A percentile compares a stretch with the other conserved stretches of the same genome.
Conservation (phyloP, 2,113 vertebrate species). For the Nerophis lumbriciformis region DNA sequence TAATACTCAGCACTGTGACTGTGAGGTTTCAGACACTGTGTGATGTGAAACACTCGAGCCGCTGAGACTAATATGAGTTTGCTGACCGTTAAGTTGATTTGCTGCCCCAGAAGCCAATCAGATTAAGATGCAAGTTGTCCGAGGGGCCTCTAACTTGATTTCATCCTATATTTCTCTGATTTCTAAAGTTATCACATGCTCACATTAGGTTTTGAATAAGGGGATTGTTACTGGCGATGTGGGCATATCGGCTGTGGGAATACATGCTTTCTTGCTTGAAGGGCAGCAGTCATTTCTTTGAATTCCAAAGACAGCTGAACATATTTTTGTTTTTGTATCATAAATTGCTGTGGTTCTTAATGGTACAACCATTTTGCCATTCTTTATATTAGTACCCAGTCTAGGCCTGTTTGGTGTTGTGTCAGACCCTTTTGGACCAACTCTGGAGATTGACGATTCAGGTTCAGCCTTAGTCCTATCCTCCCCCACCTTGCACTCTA, state of each 20-base stretch:
- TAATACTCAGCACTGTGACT: conserved; percentile 13
- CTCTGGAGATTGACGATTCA: conserved; percentile 29
- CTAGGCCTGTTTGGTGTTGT: conserved; percentile 25
- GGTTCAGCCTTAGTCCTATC: conserved; percentile 1
- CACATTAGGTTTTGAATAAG: conserved; percentile 5
- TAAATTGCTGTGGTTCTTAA: conserved; percentile 20
- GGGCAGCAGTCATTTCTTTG: conserved; percentile 3
- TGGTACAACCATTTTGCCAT: conserved; percentile 11
- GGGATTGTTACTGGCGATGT: conserved; percentile 7
- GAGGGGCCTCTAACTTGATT: conserved; percentile 42
- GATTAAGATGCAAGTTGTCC: conserved; percentile 38
- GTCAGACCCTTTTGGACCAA: conserved; percentile 24
- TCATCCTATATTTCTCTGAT: conserved; percentile 25
- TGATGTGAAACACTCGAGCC: conserved; percentile 12
- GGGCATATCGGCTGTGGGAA: background rate
- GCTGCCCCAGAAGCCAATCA: conserved; percentile 37
- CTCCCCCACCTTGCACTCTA: conserved; percentile 3
- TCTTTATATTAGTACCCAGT: background rate
- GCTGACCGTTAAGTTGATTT: conserved; percentile 59
- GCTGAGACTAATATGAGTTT: conserved; percentile 49
- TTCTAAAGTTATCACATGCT: conserved; percentile 25
- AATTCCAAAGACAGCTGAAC: background rate
- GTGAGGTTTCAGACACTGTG: conserved; percentile 8
- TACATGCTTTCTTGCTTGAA: conserved; percentile 5
- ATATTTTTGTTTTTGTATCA: conserved; percentile 14